phyloP scores from a whole-genome alignment of 1,140 invertebrate species.

The Bilobella aurantiaca region DNA sequence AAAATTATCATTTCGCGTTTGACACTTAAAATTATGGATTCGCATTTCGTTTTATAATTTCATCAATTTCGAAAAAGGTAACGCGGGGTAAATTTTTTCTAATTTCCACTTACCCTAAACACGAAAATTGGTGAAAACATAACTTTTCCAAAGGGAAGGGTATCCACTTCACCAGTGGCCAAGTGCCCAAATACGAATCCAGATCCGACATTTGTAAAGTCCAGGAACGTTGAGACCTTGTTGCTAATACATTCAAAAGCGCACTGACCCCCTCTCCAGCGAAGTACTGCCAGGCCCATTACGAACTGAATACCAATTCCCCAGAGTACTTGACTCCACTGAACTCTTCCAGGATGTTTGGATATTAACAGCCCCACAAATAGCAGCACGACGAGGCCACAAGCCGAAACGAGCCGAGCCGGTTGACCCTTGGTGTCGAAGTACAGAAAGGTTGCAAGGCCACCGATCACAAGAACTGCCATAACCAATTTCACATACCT shows the following conservation, averaged over 20 bases:
- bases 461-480: constrained; percentile 1
- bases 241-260: constrained; percentile 70
- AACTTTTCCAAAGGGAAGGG: not conserved
- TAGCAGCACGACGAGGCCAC: constrained; percentile 49
- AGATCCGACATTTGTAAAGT: constrained; percentile 64
- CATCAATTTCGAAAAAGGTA: no score
- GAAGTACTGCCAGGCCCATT: constrained; percentile 73
- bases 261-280: constrained; percentile 63
- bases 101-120: constrained; percentile 55
- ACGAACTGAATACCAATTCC: constrained; percentile 75
- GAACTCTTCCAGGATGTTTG: constrained; percentile 48
- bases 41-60: no score
- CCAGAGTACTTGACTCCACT: constrained; percentile 65
- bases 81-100: not conserved
- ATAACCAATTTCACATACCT: not conserved
- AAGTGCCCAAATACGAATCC: constrained; percentile 70
- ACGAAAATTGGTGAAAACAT: constrained; percentile 52
- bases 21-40: no score
- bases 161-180: constrained; percentile 1
- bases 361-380: constrained; percentile 47
- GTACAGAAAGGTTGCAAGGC: constrained; percentile 32
- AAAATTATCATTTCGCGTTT: no score
- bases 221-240: constrained; percentile 62
- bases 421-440: constrained; percentile 38
- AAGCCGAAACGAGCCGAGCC: constrained; percentile 48